Conservation (phyloP, 2,113 vertebrate genomes). For the Eclectus roratus region DNA sequence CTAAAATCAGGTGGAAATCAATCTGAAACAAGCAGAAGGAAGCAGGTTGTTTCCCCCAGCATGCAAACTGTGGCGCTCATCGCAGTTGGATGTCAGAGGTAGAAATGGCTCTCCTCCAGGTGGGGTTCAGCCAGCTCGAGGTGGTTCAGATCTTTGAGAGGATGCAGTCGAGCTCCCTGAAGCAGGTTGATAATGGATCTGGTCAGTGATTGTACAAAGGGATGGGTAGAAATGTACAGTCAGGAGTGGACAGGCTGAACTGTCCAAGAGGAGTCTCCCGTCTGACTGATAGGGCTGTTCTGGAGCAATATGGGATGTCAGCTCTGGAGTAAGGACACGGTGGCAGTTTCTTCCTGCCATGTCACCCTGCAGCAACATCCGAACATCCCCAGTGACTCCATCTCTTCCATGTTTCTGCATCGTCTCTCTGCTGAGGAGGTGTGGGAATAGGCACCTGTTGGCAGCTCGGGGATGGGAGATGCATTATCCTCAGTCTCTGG, state of each 20-base stretch:
- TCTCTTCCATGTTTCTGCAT: not conserved
- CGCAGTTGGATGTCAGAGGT: not conserved
- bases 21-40: not conserved
- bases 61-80: not conserved
- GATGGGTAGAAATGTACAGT: not conserved
- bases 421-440: not conserved
- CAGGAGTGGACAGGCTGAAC: not conserved
- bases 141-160: not conserved
- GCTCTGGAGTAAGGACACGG: not conserved
- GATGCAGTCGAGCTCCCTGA: not conserved
- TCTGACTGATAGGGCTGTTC: not conserved
- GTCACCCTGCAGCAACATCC: not conserved
- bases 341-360: not conserved
- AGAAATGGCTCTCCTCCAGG: not conserved
- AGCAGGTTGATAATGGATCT: not conserved
- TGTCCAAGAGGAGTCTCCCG: not conserved
- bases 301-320: not conserved
- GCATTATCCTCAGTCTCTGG: fast-evolving
- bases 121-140: not conserved
- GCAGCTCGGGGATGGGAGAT: not conserved
- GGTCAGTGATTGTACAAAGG: fast-evolving
- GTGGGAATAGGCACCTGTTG: not conserved
- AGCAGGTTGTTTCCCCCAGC: not conserved
- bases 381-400: not conserved
- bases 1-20: not conserved